A percentile compares a stretch with the other conserved stretches of the same genome.
These are phyloP conservation scores for Tanypteryx hageni DNA, from an alignment of 2,888 invertebrate species.

Conservation along the genomic window DNA sequence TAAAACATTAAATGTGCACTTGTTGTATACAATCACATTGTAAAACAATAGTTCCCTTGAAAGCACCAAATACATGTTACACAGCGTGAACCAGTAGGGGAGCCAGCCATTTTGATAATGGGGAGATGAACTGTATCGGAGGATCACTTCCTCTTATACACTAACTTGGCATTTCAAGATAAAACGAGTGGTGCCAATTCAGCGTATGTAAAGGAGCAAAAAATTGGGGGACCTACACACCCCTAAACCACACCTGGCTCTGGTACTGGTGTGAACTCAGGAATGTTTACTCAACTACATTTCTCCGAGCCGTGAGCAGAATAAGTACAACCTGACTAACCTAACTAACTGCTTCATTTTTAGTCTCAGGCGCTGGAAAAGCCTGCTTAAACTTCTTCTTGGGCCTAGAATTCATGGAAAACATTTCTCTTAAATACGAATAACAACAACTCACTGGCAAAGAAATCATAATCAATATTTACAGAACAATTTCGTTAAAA, in stretches of 20 bases:
- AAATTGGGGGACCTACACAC: slow-evolving; percentile 50
- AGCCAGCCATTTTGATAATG: slow-evolving; percentile 50
- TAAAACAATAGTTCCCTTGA: slow-evolving; percentile 63
- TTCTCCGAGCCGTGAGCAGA: slow-evolving; percentile 52
- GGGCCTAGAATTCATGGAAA: slow-evolving; percentile 26
- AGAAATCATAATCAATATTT: neutral
- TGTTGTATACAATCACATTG: slow-evolving; percentile 59
- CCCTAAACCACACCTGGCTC: slow-evolving; percentile 64
- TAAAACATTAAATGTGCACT: slow-evolving; percentile 60
- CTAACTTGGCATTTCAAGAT: slow-evolving; percentile 52
- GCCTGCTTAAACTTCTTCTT: slow-evolving; percentile 62
- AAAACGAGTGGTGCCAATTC: slow-evolving; percentile 61
- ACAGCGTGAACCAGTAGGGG: slow-evolving; percentile 64
- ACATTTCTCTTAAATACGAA: neutral
- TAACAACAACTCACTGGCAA: neutral
- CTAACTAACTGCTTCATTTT: slow-evolving; percentile 61
- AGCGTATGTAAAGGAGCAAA: slow-evolving; percentile 50
- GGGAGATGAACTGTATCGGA: slow-evolving; percentile 40
- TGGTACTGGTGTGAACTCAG: slow-evolving; percentile 62
- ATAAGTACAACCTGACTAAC: slow-evolving; percentile 53
- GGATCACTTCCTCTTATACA: slow-evolving; percentile 35
- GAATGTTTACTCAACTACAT: slow-evolving; percentile 64
- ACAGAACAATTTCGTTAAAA: neutral
- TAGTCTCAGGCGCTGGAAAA: slow-evolving; percentile 48
- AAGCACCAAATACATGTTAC: slow-evolving; percentile 64